Percentiles rank a stretch among this genome's conserved stretches.
Evolutionary conservation across 2,797 vertebrate genomes (phyloP).

Genomic region (Arremon brunneinucha): DNA sequence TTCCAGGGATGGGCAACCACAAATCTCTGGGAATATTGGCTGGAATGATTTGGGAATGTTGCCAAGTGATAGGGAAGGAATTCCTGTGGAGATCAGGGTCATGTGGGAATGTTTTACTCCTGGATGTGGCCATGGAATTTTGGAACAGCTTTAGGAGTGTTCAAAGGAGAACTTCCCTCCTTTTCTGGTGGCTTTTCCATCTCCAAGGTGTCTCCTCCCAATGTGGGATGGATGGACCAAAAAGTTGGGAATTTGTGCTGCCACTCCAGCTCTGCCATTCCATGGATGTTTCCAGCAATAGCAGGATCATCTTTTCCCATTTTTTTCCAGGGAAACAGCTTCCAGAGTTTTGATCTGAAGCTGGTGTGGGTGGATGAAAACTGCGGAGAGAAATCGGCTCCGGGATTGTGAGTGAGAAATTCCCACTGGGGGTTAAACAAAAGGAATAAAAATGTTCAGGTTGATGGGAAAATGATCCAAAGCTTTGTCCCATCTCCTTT

Average conservation of each 20-base stretch:
- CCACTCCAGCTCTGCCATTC: not conserved
- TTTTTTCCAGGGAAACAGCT: constrained; percentile 66
- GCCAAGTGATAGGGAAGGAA: not conserved
- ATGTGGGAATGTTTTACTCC: not conserved
- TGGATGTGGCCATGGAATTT: not conserved
- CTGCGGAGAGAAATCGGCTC: not conserved
- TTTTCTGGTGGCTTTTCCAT: not conserved
- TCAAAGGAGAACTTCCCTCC: not conserved
- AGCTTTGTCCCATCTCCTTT: not conserved
- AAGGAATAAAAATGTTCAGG: accelerated
- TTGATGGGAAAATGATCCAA: not conserved
- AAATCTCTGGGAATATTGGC: not conserved
- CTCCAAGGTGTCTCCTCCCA: accelerated
- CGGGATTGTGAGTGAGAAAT: constrained; percentile 34
- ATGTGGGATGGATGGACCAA: not conserved
- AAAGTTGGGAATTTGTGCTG: not conserved
- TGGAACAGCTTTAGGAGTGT: not conserved
- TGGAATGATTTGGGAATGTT: not conserved
- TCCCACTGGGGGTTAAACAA: not conserved
- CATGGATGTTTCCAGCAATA: not conserved
- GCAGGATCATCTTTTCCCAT: accelerated
- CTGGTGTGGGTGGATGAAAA: constrained; percentile 73
- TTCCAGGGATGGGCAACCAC: not conserved
- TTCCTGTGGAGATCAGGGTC: not conserved
- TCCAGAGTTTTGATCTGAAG: constrained; percentile 75